Percentiles rank a stretch among this genome's conserved stretches.
Conservation (phyloP, 2,113 vertebrate genomes). For the Notiomystis cincta region DNA sequence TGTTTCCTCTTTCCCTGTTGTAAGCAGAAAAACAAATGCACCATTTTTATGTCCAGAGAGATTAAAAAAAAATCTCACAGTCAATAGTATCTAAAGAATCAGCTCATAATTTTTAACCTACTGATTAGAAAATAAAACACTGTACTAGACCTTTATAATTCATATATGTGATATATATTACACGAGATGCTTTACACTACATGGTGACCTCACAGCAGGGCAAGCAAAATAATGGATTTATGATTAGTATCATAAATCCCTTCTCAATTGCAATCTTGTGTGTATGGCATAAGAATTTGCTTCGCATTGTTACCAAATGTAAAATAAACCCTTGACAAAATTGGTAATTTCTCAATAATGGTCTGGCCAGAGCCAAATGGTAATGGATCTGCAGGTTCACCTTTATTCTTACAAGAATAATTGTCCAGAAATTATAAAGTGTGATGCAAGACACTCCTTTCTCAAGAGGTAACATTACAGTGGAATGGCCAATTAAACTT, state of each 20-base stretch:
- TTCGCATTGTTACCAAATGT: background rate
- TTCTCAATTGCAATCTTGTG: conserved; percentile 34
- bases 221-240: conserved; percentile 33
- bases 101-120: background rate
- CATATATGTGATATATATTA: background rate
- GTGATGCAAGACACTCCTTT: background rate
- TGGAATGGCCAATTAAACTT: conserved; percentile 21
- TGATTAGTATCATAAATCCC: conserved; percentile 29
- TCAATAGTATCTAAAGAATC: background rate
- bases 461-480: background rate
- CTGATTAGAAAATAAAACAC: background rate
- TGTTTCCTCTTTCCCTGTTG: background rate
- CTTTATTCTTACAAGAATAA: conserved; percentile 33
- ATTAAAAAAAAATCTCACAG: background rate
- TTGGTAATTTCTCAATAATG: background rate
- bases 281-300: conserved; percentile 4
- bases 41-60: background rate
- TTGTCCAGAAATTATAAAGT: conserved; percentile 1
- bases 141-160: background rate
- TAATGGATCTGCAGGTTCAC: conserved; percentile 43
- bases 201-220: background rate
- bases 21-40: background rate
- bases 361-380: background rate
- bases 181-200: background rate
- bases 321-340: conserved; percentile 49